Evolutionary conservation across 2,113 vertebrate species (phyloP), one percentile per base, ranked within the genome.

Genomic region (Tragelaphus scriptus): DNA sequence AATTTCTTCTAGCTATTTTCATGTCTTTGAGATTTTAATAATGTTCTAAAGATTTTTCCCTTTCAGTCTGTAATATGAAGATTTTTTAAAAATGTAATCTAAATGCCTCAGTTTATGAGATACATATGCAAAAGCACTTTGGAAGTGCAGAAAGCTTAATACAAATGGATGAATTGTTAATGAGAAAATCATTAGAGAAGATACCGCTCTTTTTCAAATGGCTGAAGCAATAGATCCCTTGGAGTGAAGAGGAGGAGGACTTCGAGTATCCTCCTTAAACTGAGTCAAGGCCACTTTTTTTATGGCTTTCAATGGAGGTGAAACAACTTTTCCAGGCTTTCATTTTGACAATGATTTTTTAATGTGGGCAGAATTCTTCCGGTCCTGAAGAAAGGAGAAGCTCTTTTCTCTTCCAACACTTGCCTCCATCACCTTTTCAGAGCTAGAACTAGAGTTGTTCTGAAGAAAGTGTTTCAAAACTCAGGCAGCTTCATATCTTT

Each of bases 271-370:
- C 84, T 98, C 97, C 93, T 59, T n/a, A 3, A 85, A 28, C 32
- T 12, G 79, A 95, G 91, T 0, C 0, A 79, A 47, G 17, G 51
- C 21, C 49, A 61, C 15, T 93, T 96, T 98, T 97, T 92, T 90
- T 87, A 55, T 95, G 0, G 85, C 77, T 0, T 97, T 97, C 97
- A 98, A 91, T 68, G 96, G 96, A 97, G 97, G 94, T 0, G 1
- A 91, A 97, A 95, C 91, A 97, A 97, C 88, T 75, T 98, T 95
- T 96, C 93, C 56, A 96, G 97, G 85, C 61, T 93, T 28, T 44
- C 82, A 82, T 95, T 98, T 97, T 98, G 94, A 98, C 91, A 97
- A 89, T 87, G 87, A 87, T 95, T 98, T 97, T 95, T 94, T 97
- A 97, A 96, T 85, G 53, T 88, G 93, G 68, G 95, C 84, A 79